Base-by-base conservation (phyloP, 1,140 invertebrate genomes). In the Bombus picipes region DNA sequence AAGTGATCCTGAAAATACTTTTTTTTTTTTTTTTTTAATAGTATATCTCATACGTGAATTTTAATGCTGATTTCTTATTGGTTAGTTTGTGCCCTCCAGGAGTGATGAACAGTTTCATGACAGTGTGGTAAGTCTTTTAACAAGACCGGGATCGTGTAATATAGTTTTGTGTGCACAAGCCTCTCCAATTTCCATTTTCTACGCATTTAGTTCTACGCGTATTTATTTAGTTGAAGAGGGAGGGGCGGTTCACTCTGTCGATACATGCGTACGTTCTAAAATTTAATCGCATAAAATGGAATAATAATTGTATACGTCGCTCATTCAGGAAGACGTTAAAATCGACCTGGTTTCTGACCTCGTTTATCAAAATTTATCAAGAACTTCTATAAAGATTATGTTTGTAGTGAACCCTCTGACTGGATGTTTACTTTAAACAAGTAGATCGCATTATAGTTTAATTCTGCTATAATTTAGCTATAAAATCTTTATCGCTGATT, bases 51-150 rank as follows among this genome's bases (percentile, higher is more conserved):
- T 83, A 79, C 82, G 86, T 85, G 86, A 91, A 92, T 92, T 93
- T 93, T 95, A 95, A 95, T 94, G 82, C 89, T 94, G 89, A 91
- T 94, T 95, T 95, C 93, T 94, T 94, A 93, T 95, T 95, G 93
- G 94, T 95, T 96, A 97, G 97, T 97, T 97, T 97, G 96, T 97
- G 97, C 97, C 96, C 97, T 95, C 97, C 97, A 96, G 97, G 97
- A 97, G 96, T 97, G 96, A 97, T 97, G 96, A 98, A 97, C 97
- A 97, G 97, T 96, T 98, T 97, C 96, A 97, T 98, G 96, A 97
- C 97, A 95, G 97, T 97, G 94, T 98, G 97, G 97, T 98, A 97
- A 98, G 97, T 98, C 92, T 87, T 94, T 92, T 88, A 87, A 91
- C 92, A 93, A 93, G 93, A 93, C 92, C 92, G 92, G 92, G 91